Base-by-base conservation (phyloP, 1,140 invertebrate species). In the Pseudomyrmex pallidus region DNA sequence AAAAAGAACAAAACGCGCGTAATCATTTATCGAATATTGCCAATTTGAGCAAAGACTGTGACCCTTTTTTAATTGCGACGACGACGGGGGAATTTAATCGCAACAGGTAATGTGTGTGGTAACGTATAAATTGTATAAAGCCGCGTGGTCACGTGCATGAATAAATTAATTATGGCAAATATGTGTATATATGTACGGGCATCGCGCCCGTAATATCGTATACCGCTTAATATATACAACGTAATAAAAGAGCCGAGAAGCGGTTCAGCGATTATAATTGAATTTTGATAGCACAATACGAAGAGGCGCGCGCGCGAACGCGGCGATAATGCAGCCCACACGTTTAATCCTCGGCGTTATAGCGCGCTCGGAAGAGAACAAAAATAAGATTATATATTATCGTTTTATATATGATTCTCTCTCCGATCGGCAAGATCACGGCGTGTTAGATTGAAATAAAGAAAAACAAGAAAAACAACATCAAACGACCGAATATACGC, bases 261-360 rank as follows among this genome's bases (percentile, higher is more conserved):
- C 67, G 20, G 10, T 56, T n/a, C 46, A 15, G 12, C 74, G 73
- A 70, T 77, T 25, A 50, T 88, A 87, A 87, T 85, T 87, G 86
- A 82, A 88, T 76, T 66, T n/a, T 62, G 62, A 85, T 74, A 88
- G 72, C 57, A 56, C 70, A 78, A 87, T 76, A 80, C 25, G 17
- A 54, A 22, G 17, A 67, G 25, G 57, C 61, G 48, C 35, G 20
- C 52, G 63, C 20, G 20, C 20, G 20, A 0, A 1, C 22, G 12
- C 50, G 56, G 9, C 57, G 59, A 68, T 87, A 83, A 66, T 74
- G 13, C 15, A 35, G 44, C 13, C 35, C n/a, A 17, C n/a, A n/a
- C 22, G 46, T 35, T 77, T 57, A 57, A 77, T 44, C 10, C 56
- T 17, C 61, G 61, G 3, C 35, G 5, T 35, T 35, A 35, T 35